Conservation (phyloP, 1,140 invertebrate genomes). For the Radopholus similis region DNA sequence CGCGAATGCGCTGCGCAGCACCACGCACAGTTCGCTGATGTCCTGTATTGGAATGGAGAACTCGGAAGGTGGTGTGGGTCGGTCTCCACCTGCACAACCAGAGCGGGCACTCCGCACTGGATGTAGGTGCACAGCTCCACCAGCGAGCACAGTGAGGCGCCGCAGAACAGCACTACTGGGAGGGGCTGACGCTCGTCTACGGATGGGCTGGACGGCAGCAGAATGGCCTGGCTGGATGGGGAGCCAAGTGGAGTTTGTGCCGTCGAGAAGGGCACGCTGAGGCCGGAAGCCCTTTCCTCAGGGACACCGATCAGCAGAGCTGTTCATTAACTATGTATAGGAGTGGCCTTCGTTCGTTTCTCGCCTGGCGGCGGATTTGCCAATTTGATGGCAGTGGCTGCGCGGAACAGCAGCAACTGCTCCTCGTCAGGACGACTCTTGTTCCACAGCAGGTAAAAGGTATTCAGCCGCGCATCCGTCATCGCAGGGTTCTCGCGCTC, state of each 20-base stretch:
- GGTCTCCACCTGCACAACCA: conserved; percentile 40
- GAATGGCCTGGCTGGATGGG: conserved; percentile 29
- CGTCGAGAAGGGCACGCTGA: conserved; percentile 1
- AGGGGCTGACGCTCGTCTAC: conserved; percentile 46
- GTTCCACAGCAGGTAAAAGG: conserved; percentile 22
- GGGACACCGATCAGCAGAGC: conserved; percentile 51
- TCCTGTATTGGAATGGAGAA: conserved; percentile 29
- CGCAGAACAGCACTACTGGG: conserved; percentile 50
- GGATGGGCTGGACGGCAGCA: conserved; percentile 39
- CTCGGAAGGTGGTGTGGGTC: not conserved
- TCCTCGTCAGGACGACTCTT: conserved; percentile 1
- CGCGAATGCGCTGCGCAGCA: conserved; percentile 30
- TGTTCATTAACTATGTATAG: not conserved
- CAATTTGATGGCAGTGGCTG: conserved; percentile 35
- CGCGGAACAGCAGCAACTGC: conserved; percentile 26
- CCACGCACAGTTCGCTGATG: conserved; percentile 48
- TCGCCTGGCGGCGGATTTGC: conserved; percentile 47
- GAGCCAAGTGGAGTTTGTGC: conserved; percentile 30
- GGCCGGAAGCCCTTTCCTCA: conserved; percentile 28
- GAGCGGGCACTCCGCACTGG: conserved; percentile 48
- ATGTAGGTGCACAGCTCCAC: conserved; percentile 39
- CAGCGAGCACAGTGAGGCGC: conserved; percentile 33
- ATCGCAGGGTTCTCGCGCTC: conserved; percentile 1
- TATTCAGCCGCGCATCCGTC: conserved; percentile 27
- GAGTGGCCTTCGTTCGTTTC: not conserved